phyloP scores from a whole-genome alignment of 2,113 vertebrate species.

The Muscicapa adusta region DNA sequence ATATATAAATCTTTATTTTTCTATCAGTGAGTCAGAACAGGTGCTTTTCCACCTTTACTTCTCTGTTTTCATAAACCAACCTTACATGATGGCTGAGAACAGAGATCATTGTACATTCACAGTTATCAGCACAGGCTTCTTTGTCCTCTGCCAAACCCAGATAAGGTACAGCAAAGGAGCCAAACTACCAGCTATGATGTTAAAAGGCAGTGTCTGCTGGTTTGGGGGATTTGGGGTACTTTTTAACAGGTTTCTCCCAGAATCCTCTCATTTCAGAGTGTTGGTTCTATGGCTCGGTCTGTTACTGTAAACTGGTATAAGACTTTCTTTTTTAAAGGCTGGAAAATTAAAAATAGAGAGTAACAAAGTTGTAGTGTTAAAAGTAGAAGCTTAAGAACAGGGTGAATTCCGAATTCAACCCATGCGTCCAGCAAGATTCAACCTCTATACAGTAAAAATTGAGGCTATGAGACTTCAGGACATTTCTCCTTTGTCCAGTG shows the following conservation, averaged over 20 bases:
- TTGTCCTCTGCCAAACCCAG: not conserved
- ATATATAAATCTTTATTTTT: too few relatives aligned
- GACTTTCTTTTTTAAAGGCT: not conserved
- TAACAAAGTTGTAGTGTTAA: not conserved
- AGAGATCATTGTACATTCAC: not conserved
- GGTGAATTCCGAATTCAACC: not conserved
- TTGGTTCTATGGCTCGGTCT: not conserved
- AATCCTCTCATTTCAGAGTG: not conserved
- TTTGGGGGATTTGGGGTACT: not conserved
- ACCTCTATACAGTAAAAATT: not conserved
- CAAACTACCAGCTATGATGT: not conserved
- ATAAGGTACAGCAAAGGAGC: not conserved
- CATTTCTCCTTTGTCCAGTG: not conserved
- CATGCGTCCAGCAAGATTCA: not conserved
- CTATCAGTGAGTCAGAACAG: not conserved
- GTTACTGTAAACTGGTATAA: fast-evolving
- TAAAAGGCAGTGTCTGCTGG: not conserved
- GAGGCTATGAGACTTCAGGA: not conserved
- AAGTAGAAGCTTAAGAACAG: not conserved
- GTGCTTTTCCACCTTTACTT: not conserved
- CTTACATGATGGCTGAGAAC: not conserved
- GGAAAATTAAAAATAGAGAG: not conserved
- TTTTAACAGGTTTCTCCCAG: not conserved
- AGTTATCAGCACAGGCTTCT: not conserved
- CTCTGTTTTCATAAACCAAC: not conserved